phyloP scores from a whole-genome alignment of 2,888 invertebrate species.

The Seladonia tumulorum region DNA sequence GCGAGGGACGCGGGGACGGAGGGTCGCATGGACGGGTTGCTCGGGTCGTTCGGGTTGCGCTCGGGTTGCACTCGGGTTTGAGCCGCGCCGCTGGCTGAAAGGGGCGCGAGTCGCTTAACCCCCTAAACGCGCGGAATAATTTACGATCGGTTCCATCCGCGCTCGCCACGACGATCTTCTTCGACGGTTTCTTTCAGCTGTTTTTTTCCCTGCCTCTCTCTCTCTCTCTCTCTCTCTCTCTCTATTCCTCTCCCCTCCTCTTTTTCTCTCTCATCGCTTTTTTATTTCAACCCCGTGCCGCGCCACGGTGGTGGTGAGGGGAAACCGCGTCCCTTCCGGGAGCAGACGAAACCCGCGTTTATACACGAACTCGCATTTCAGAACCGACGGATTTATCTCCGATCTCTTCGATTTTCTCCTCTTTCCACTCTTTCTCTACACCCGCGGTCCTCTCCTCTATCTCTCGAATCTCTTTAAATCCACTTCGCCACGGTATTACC shows the following conservation, averaged over 20 bases:
- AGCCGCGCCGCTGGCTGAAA: slow-evolving; percentile 62
- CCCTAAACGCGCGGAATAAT: slow-evolving; percentile 76
- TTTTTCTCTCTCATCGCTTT: slow-evolving; percentile 6
- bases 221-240: neutral
- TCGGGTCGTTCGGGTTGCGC: neutral
- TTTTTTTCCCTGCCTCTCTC: slow-evolving; percentile 16
- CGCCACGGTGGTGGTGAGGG: neutral
- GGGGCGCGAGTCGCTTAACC: slow-evolving; percentile 73
- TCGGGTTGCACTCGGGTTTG: neutral
- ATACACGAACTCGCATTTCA: slow-evolving; percentile 17
- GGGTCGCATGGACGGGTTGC: slow-evolving; percentile 33
- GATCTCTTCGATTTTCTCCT: slow-evolving; percentile 49
- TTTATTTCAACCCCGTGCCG: neutral
- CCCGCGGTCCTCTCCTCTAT: neutral
- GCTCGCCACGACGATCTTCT: slow-evolving; percentile 60
- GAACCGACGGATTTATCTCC: slow-evolving; percentile 47
- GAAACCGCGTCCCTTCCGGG: slow-evolving; percentile 39
- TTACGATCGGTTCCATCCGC: slow-evolving; percentile 75
- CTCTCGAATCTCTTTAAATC: neutral
- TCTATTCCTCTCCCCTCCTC: neutral
- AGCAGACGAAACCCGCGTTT: slow-evolving; percentile 17
- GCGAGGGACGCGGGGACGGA: neutral
- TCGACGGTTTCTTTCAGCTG: slow-evolving; percentile 54
- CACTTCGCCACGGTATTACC: slow-evolving; percentile 2
- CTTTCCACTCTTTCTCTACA: neutral